Evolutionary conservation across 2,113 vertebrate species (phyloP).

Genomic region (Gallinago undulata): DNA sequence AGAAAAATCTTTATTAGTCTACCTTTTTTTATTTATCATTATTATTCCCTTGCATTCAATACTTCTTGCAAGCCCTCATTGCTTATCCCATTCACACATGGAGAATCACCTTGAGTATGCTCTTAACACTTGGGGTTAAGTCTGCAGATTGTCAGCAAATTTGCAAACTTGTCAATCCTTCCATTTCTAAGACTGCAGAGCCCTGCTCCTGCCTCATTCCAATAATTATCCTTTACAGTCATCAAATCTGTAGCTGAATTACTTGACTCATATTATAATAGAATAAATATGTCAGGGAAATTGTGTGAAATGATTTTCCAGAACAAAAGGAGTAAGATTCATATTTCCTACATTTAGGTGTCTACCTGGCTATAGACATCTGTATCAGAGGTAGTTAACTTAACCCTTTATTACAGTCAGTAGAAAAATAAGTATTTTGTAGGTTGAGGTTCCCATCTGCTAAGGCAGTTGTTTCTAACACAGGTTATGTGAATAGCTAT

Average conservation of each 20-base stretch:
- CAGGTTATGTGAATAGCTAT: not conserved
- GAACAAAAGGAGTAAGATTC: not conserved
- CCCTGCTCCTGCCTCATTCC: not conserved
- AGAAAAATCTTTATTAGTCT: not conserved
- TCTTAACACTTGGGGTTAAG: not conserved
- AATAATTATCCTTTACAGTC: not conserved
- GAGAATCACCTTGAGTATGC: not conserved
- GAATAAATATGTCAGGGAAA: not conserved
- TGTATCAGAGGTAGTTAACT: not conserved
- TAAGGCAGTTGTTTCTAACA: not conserved
- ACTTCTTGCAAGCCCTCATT: not conserved
- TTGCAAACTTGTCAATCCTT: not conserved
- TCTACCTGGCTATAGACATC: not conserved
- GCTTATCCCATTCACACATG: not conserved
- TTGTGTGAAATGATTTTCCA: not conserved
- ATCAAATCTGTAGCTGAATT: not conserved
- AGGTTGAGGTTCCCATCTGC: not conserved
- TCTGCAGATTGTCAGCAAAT: not conserved
- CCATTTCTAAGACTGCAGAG: not conserved
- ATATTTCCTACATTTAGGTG: not conserved
- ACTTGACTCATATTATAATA: not conserved
- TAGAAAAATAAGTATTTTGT: not conserved
- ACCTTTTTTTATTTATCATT: not conserved
- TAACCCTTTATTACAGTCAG: not conserved
- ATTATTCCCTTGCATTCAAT: not conserved